Conservation (phyloP, 2,888 invertebrate genomes). For the Acanthococcus lagerstroemiae region DNA sequence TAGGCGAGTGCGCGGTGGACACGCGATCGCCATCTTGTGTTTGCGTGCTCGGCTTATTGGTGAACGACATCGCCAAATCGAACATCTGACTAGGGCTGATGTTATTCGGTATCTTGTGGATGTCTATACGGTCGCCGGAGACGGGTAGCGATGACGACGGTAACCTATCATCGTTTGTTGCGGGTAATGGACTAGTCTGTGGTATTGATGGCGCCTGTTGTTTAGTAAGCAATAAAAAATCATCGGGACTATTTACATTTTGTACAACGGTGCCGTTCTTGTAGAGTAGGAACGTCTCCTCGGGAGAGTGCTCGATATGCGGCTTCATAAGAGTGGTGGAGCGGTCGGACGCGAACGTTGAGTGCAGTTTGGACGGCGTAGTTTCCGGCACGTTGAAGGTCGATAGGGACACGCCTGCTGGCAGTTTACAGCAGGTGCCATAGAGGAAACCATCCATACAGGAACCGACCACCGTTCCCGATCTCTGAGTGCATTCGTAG, state of each 20-base stretch:
- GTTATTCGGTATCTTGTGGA: background rate
- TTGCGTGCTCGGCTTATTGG: background rate
- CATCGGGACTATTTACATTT: slow-evolving; percentile 43
- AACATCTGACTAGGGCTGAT: slow-evolving; percentile 26
- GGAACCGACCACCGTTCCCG: slow-evolving; percentile 74
- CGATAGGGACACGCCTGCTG: slow-evolving; percentile 39
- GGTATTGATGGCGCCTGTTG: slow-evolving; percentile 33
- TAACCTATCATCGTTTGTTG: slow-evolving; percentile 16
- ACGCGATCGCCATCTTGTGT: slow-evolving; percentile 31
- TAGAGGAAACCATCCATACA: slow-evolving; percentile 90
- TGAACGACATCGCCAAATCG: slow-evolving; percentile 16
- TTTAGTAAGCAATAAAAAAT: slow-evolving; percentile 38
- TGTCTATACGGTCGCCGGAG: background rate
- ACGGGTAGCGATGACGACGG: slow-evolving; percentile 1
- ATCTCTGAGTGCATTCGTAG: slow-evolving; percentile 69
- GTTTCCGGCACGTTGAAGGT: slow-evolving; percentile 8
- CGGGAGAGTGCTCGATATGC: slow-evolving; percentile 35
- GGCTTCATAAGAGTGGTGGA: slow-evolving; percentile 11
- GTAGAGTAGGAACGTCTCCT: slow-evolving; percentile 45
- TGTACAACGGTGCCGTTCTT: slow-evolving; percentile 43
- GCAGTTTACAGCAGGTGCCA: slow-evolving; percentile 78
- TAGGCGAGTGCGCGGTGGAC: slow-evolving; percentile 33
- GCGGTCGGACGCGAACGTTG: slow-evolving; percentile 30
- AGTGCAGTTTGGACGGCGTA: slow-evolving; percentile 23
- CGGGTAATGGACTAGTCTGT: slow-evolving; percentile 30